Percentiles rank a stretch among this genome's conserved stretches.
Conservation (phyloP, 2,888 invertebrate genomes). For the Elgonia sp. region DNA sequence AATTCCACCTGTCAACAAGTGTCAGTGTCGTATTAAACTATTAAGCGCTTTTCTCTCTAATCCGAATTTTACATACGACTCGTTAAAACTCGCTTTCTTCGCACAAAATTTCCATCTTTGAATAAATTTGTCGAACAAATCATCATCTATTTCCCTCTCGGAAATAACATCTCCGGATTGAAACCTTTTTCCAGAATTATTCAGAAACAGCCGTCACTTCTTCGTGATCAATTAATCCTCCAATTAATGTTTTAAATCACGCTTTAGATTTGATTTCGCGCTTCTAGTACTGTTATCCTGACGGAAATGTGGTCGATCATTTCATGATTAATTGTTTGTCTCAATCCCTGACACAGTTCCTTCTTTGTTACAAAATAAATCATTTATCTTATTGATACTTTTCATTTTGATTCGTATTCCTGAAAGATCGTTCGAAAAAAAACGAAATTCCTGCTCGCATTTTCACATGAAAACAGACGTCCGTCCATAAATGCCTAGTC, state of each 20-base stretch:
- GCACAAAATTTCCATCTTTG: not conserved
- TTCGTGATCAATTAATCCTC: conserved; percentile 15
- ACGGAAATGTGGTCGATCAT: conserved; percentile 19
- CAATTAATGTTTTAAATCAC: conserved; percentile 6
- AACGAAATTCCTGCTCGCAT: conserved; percentile 7
- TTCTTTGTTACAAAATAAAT: conserved; percentile 44
- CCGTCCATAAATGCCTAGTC: conserved; percentile 28
- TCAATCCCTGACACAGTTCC: conserved; percentile 30
- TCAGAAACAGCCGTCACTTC: not conserved
- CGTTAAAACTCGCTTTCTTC: not conserved
- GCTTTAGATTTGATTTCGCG: not conserved
- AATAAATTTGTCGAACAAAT: conserved; percentile 1
- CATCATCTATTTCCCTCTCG: not conserved
- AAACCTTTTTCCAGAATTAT: not conserved
- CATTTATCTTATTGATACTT: conserved; percentile 62
- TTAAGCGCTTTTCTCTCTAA: conserved; percentile 26
- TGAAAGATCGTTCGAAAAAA: conserved; percentile 5
- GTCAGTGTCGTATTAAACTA: conserved; percentile 36
- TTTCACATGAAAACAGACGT: conserved; percentile 49
- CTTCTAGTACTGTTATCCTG: not conserved
- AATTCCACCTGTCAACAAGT: conserved; percentile 45
- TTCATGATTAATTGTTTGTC: conserved; percentile 44
- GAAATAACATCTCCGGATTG: not conserved
- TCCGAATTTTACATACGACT: not conserved
- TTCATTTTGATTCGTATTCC: conserved; percentile 38